These are phyloP conservation scores for Nyctibius bracteatus DNA, from an alignment of 2,113 vertebrate species.

Conservation along the genomic window DNA sequence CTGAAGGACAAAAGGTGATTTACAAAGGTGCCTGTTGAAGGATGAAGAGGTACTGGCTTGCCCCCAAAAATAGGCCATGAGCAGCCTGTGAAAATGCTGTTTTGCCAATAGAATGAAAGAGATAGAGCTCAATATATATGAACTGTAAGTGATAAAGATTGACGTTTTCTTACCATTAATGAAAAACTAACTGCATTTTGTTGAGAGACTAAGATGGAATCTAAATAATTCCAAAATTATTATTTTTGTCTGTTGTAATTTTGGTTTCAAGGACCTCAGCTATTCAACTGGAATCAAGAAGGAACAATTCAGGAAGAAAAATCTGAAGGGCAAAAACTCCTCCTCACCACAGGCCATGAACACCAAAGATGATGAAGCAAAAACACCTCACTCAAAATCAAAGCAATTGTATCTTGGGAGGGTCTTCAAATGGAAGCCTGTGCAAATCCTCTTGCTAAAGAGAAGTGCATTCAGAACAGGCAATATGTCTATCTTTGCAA, in stretches of 20 bases:
- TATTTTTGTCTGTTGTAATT: background rate
- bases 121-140: background rate
- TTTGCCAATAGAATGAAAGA: background rate
- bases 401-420: background rate
- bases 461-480: background rate
- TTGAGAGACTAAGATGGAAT: background rate
- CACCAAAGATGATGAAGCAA: background rate
- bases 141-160: background rate
- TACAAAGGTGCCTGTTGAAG: background rate
- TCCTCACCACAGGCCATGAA: background rate
- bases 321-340: background rate
- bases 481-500: background rate
- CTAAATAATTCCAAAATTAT: background rate
- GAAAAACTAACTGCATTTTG: background rate
- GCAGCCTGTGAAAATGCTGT: background rate
- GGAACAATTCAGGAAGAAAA: background rate
- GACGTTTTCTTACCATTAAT: background rate
- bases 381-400: background rate
- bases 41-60: background rate
- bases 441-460: background rate
- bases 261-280: background rate
- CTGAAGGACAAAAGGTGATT: background rate
- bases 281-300: background rate
- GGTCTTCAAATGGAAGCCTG: background rate
- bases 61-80: background rate